Percentiles rank a stretch among this genome's conserved stretches.
Conservation (phyloP, 1,140 invertebrate species). For the Drosophila punjabiensis region DNA sequence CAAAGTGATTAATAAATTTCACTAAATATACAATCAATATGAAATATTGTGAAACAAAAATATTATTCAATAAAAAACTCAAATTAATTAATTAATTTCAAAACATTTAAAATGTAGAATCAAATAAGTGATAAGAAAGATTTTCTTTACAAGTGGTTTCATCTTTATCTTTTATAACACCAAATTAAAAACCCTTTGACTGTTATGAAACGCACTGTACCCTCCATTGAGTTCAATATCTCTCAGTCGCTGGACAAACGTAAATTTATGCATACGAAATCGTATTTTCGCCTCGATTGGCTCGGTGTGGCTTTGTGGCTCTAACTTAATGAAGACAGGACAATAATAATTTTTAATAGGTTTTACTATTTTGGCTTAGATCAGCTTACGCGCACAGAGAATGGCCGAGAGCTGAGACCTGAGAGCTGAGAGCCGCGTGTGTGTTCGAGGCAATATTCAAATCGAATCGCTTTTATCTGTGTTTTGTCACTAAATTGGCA, state of each 20-base stretch:
- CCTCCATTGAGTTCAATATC: constrained; percentile 29
- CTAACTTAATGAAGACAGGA: constrained; percentile 68
- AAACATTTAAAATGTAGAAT: neutral
- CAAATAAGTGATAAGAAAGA: neutral
- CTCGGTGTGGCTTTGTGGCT: constrained; percentile 45
- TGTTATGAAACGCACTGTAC: constrained; percentile 15
- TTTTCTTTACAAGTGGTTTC: neutral
- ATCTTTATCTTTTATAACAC: neutral
- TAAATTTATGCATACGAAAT: constrained; percentile 76
- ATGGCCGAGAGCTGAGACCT: constrained; percentile 2
- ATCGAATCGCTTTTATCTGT: constrained; percentile 75
- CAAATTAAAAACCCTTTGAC: neutral
- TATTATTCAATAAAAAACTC: no score
- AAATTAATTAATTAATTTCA: no score
- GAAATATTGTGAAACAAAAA: no score
- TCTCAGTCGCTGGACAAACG: constrained; percentile 8
- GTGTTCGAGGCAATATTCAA: constrained; percentile 65
- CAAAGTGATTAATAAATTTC: no score
- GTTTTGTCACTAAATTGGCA: constrained; percentile 78
- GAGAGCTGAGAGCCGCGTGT: neutral
- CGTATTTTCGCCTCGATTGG: constrained; percentile 59
- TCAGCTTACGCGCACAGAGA: constrained; percentile 42
- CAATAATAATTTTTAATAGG: constrained; percentile 80
- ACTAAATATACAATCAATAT: no score
- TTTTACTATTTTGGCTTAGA: constrained; percentile 67